Conservation (phyloP, 2,797 vertebrate species). For the Amazona ochrocephala region DNA sequence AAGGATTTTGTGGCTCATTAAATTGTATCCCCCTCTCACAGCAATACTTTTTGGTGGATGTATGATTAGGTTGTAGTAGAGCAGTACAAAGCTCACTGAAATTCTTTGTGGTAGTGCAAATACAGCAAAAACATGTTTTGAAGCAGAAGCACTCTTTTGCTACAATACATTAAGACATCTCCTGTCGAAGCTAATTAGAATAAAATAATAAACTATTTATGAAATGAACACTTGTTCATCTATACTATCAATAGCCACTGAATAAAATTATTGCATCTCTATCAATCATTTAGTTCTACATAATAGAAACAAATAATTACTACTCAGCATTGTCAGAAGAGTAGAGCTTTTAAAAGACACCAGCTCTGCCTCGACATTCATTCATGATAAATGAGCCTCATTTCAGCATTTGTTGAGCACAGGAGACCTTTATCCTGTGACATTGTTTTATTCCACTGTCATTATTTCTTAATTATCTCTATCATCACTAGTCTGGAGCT, state of each 20-base stretch:
- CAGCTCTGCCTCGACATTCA: conserved; percentile 52
- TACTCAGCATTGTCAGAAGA: conserved; percentile 7
- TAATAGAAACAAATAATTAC: conserved; percentile 35
- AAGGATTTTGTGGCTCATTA: background rate
- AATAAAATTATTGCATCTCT: background rate
- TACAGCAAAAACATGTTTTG: background rate
- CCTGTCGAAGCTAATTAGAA: background rate
- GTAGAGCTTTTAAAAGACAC: conserved; percentile 25
- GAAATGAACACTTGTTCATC: background rate
- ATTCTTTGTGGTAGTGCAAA: background rate
- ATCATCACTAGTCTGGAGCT: conserved; percentile 40
- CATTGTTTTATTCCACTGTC: conserved; percentile 64
- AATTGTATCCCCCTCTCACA: background rate
- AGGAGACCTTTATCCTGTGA: conserved; percentile 67
- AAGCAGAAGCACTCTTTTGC: background rate
- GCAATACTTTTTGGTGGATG: background rate
- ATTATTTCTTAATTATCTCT: conserved; percentile 78
- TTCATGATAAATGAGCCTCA: conserved; percentile 71
- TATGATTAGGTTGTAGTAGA: background rate
- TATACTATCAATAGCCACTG: background rate
- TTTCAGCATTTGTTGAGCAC: conserved; percentile 63
- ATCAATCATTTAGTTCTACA: conserved; percentile 1
- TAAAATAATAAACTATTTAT: conserved; percentile 11
- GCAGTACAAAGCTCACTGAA: background rate
- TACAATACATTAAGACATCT: background rate